These are phyloP conservation scores for Bombus haemorrhoidalis DNA, from an alignment of 1,140 invertebrate genomes.

Conservation along the genomic window DNA sequence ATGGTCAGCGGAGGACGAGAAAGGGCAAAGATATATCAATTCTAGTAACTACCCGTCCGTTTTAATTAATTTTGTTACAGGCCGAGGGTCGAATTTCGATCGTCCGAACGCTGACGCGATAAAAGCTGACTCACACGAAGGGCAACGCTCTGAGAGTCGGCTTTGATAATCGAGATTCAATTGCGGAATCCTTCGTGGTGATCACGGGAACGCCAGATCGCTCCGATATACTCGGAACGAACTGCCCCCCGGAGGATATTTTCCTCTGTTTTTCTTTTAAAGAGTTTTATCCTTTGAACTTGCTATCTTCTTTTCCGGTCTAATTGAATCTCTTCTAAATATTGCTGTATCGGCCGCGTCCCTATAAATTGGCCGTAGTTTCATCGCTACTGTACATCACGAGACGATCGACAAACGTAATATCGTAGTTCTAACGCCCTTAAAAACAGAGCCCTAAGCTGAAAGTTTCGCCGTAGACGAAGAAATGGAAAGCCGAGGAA, in stretches of 20 bases:
- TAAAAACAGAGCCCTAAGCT: too few species aligned
- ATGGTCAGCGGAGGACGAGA: neutral
- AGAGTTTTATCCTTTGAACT: neutral
- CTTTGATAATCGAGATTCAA: conserved; percentile 52
- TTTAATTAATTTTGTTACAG: conserved; percentile 53
- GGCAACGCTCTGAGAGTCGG: conserved; percentile 13
- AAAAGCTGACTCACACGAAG: conserved; percentile 38
- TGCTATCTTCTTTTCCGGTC: neutral
- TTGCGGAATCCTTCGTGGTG: conserved; percentile 5
- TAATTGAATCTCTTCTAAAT: too few species aligned
- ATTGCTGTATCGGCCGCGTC: too few species aligned
- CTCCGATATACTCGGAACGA: neutral
- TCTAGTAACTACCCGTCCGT: conserved; percentile 28
- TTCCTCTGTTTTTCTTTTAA: neutral
- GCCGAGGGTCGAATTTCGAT: conserved; percentile 26
- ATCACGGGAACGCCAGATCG: neutral
- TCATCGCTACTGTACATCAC: too few species aligned
- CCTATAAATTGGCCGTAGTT: too few species aligned
- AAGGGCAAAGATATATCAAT: conserved; percentile 18
- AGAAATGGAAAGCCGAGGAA: conserved; percentile 24
- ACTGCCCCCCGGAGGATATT: too few species aligned
- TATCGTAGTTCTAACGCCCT: neutral
- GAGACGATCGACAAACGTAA: neutral
- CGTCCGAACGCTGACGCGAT: conserved; percentile 42
- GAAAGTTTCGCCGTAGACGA: neutral